Evolutionary conservation across 2,888 invertebrate genomes (phyloP).

Genomic region (Onthophagus sagittarius): DNA sequence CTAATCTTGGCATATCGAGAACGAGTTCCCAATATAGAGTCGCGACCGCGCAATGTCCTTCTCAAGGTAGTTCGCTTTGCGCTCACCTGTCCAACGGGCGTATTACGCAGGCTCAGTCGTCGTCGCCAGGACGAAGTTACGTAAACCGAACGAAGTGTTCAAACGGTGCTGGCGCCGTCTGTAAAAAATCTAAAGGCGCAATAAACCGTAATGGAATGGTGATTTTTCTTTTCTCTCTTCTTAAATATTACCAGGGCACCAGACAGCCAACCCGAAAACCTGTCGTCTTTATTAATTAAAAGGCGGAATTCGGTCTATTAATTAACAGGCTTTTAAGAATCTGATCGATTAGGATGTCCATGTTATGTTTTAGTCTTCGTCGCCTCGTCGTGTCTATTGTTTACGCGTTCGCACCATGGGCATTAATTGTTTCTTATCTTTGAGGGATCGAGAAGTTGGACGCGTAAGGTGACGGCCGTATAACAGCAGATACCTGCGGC

Average conservation of each 20-base stretch:
- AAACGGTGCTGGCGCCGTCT: neutral
- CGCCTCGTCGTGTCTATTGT: neutral
- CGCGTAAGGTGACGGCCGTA: slow-evolving; percentile 7
- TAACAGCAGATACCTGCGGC: neutral
- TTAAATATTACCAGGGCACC: too few relatives aligned
- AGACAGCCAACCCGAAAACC: neutral
- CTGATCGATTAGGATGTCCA: neutral
- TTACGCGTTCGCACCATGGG: neutral
- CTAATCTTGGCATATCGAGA: slow-evolving; percentile 1
- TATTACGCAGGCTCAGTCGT: slow-evolving; percentile 5
- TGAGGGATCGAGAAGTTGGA: neutral
- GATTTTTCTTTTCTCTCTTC: neutral
- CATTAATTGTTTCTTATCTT: neutral
- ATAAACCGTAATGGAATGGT: neutral
- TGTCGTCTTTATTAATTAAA: neutral
- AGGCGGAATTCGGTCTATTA: neutral
- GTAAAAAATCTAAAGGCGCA: neutral
- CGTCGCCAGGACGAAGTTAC: slow-evolving; percentile 16
- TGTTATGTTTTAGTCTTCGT: neutral
- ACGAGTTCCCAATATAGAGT: slow-evolving; percentile 7
- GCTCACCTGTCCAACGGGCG: slow-evolving; percentile 24
- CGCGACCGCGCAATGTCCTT: slow-evolving; percentile 26
- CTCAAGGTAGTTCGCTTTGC: slow-evolving; percentile 30
- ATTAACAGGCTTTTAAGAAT: neutral
- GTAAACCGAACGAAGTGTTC: neutral